Evolutionary conservation across 2,113 vertebrate species (phyloP).

Genomic region (Seriola dumerili): DNA sequence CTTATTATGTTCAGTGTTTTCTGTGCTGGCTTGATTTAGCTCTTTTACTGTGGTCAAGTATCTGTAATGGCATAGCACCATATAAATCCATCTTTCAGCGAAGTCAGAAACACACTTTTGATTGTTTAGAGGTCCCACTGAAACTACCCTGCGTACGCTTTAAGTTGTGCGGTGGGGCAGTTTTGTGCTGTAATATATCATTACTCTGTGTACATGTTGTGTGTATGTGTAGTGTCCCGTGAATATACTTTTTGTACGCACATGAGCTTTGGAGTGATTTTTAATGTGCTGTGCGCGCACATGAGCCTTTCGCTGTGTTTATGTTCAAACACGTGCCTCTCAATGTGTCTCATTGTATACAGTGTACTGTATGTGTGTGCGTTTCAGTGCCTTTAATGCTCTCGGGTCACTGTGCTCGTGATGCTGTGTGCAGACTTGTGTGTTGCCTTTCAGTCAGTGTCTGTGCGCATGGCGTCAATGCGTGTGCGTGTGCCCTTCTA

Average conservation of each 20-base stretch:
- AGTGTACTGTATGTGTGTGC: constrained; percentile 23
- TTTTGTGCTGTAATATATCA: constrained; percentile 36
- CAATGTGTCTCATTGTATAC: constrained; percentile 42
- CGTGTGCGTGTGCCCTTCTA: constrained; percentile 36
- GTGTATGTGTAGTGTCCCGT: background rate
- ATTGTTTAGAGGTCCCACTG: constrained; percentile 25
- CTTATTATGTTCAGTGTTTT: constrained; percentile 2
- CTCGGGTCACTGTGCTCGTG: constrained; percentile 42
- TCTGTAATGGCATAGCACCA: constrained; percentile 28
- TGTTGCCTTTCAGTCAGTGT: constrained; percentile 45
- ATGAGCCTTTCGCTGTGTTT: constrained; percentile 11
- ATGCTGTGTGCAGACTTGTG: constrained; percentile 18
- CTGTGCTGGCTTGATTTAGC: constrained; percentile 3
- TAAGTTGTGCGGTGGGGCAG: constrained; percentile 23
- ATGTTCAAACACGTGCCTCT: constrained; percentile 25
- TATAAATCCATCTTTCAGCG: constrained; percentile 35
- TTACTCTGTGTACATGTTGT: constrained; percentile 26
- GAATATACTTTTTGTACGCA: constrained; percentile 37
- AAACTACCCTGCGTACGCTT: constrained; percentile 22
- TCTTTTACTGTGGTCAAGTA: constrained; percentile 11
- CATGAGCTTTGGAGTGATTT: constrained; percentile 27
- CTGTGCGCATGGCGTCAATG: constrained; percentile 11
- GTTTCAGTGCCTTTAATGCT: constrained; percentile 57
- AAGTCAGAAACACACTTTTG: constrained; percentile 41
- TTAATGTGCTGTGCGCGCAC: constrained; percentile 23